Base-by-base conservation (phyloP, 2,888 invertebrate species). In the Cephus nigrinus region DNA sequence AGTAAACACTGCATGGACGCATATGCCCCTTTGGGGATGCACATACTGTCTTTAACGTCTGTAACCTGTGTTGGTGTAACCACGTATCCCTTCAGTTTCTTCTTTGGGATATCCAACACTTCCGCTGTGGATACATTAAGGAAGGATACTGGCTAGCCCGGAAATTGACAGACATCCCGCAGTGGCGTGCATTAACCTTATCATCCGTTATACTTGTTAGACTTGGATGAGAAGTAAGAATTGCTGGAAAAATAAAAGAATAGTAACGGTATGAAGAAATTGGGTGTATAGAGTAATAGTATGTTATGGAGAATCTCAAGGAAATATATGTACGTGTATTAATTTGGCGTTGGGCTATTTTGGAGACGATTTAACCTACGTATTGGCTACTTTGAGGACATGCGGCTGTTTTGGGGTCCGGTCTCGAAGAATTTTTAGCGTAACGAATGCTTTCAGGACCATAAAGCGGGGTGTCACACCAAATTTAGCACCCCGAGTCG, bases 151-250 rank as follows among this genome's bases (percentile, higher is more conserved):
- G 55, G 23, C 23, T 23, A 23, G 55, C 84, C 86, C 82, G 86
- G 86, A 87, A 86, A 86, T 86, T 85, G 86, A 81, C 86, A 78
- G 86, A 83, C 84, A 82, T 84, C 87, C 82, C 84, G 82, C 80
- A 76, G 84, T 81, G 84, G 79, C 81, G 81, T 81, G 76, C 86
- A 84, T 87, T 86, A 86, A 84, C 84, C 83, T 81, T 55, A 9
- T 23, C 23, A 9, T 23, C 0, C 9, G 0, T 23, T 55, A 55
- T 23, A 23, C 55, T 55, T 23, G 2, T 40, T 40, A 40, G 5
- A 5, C 4, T 15, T 5, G 15, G 23, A 55, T 55, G 55, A 55
- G 23, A 23, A 55, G 0, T 23, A 23, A 9, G 55, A 55, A 55
- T 55, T 55, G 23, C 0, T 55, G 23, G 55, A 55, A 23, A 55